Base-by-base conservation (phyloP, 2,797 vertebrate species). In the Ptychobarbus kaznakovi region DNA sequence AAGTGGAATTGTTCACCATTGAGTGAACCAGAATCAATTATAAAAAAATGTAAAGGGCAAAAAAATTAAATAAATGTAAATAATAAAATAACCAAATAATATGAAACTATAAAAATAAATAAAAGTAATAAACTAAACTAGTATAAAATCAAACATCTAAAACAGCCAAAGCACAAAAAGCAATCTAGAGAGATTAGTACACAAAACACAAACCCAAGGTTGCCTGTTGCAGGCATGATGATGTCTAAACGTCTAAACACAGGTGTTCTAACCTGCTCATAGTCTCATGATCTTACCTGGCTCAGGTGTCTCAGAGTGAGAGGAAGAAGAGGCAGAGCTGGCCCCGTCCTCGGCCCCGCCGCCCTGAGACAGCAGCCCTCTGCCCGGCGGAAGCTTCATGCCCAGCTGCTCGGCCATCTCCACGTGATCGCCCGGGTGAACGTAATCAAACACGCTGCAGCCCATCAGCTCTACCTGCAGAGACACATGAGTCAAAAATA, bases 371-470 rank as follows among this genome's bases (percentile, higher is more conserved):
- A 99, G 96, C 86, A 97, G 93, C 58, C 97, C 97, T 91, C 98
- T 95, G 81, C 97, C 97, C 1, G 98, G 97, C 42, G 98, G 97
- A 88, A 98, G 96, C 95, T 99, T 99, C 97, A 99, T 99, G 91
- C 98, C 98, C 88, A 99, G 96, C 95, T 99, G 98, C 93, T 99
- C 98, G 3, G 98, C 98, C 97, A 96, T 97, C 94, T 99, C 98
- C 94, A 98, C 98, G 35, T 99, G 98, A 93, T 99, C 98, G 79
- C 97, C 98, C 0, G 98, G 98, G 94, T 99, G 98, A 89, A 99
- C 95, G 91, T 99, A 99, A 94, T 99, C 98, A 88, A 99, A 99
- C 86, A 95, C 96, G 16, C 98, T 99, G 96, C 98, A 99, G 94
- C 98, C 98, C 70, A 97, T 99, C 95, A 99, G 96, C 96, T 99